Conservation (phyloP, 2,888 invertebrate species). For the Callosobruchus maculatus region DNA sequence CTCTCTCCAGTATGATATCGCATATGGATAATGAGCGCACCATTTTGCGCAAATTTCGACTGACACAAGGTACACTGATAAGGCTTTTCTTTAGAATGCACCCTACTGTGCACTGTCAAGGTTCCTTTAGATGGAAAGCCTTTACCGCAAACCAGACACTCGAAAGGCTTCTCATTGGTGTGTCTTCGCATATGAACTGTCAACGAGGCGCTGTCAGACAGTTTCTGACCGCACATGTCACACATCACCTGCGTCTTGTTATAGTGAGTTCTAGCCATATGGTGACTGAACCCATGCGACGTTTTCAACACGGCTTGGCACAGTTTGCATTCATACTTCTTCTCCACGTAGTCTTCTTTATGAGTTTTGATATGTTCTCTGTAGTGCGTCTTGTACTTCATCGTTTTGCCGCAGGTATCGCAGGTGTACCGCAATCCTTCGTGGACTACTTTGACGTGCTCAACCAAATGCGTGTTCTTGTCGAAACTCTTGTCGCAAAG, state of each 20-base stretch:
- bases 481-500: slow-evolving; percentile 28
- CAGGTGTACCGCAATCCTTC: slow-evolving; percentile 27
- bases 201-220: slow-evolving; percentile 30
- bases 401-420: slow-evolving; percentile 27
- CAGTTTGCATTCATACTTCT: slow-evolving; percentile 19
- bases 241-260: slow-evolving; percentile 25
- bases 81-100: slow-evolving; percentile 1
- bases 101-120: background rate
- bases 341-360: slow-evolving; percentile 21
- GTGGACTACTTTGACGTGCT: slow-evolving; percentile 28
- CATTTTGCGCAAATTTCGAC: background rate
- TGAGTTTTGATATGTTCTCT: slow-evolving; percentile 26
- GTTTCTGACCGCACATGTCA: slow-evolving; percentile 39
- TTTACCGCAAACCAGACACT: slow-evolving; percentile 45
- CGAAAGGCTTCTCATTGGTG: slow-evolving; percentile 52
- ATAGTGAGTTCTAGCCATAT: slow-evolving; percentile 17
- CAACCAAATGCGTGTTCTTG: slow-evolving; percentile 17
- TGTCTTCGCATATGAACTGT: slow-evolving; percentile 49
- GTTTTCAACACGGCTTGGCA: slow-evolving; percentile 19
- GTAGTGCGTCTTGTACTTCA: slow-evolving; percentile 30
- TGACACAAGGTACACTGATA: background rate
- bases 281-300: slow-evolving; percentile 13
- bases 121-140: slow-evolving; percentile 19
- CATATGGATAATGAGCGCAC: slow-evolving; percentile 18
- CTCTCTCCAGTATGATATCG: slow-evolving; percentile 51